Conservation (phyloP, 2,888 invertebrate genomes). For the Dynastes grantii region DNA sequence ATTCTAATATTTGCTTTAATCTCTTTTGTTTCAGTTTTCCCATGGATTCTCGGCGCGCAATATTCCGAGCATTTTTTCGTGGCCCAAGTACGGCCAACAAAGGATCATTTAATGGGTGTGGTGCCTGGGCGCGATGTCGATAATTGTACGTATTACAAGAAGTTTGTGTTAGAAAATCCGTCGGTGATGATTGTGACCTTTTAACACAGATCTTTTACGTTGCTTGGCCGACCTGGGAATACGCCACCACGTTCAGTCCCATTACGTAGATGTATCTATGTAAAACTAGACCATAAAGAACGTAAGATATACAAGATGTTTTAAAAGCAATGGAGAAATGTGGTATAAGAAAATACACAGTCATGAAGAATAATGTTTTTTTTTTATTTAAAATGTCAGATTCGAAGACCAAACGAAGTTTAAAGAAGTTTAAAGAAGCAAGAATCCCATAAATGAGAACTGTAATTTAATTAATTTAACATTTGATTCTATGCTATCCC, state of each 20-base stretch:
- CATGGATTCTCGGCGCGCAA: constrained; percentile 10
- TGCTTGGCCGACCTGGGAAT: constrained; percentile 49
- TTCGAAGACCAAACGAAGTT: no score
- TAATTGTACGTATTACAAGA: constrained; percentile 41
- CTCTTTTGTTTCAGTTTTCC: constrained; percentile 35
- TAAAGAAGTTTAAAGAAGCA: no score
- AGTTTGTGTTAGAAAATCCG: constrained; percentile 39
- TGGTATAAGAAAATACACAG: no score
- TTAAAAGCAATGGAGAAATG: background rate
- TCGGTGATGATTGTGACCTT: constrained; percentile 50
- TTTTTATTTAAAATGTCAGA: no score
- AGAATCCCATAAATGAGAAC: no score
- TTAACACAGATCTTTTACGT: constrained; percentile 52
- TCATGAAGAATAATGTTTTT: no score
- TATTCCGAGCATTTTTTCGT: constrained; percentile 14
- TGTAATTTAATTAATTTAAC: no score
- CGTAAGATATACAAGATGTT: background rate
- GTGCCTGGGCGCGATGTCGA: constrained; percentile 20
- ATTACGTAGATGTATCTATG: constrained; percentile 45
- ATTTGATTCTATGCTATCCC: no score
- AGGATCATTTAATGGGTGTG: constrained; percentile 32
- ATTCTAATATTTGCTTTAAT: constrained; percentile 14
- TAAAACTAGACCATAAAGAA: constrained; percentile 49
- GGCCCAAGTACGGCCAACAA: constrained; percentile 24
- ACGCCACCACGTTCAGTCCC: constrained; percentile 51